phyloP scores from a whole-genome alignment of 2,113 vertebrate species.

The Mastomys natalensis region DNA sequence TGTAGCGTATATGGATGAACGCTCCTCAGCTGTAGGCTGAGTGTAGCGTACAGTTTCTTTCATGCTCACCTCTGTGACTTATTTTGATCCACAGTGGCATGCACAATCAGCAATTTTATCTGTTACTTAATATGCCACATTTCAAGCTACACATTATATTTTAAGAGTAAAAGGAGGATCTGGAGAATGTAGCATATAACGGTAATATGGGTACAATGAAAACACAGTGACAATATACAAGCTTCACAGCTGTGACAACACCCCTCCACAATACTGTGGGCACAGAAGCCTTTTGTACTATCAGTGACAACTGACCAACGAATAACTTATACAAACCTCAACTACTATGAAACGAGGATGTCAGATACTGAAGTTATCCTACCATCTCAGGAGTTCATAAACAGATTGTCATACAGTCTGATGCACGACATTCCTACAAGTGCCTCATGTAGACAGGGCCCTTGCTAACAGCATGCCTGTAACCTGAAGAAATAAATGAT shows the following conservation, averaged over 20 bases:
- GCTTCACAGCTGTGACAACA: constrained; percentile 22
- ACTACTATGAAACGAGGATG: constrained; percentile 61
- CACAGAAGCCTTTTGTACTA: constrained; percentile 32
- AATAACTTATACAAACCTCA: constrained; percentile 48
- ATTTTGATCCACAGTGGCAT: background rate
- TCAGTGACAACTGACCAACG: background rate
- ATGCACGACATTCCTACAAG: constrained; percentile 23
- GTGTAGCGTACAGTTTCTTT: constrained; percentile 37
- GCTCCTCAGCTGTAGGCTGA: constrained; percentile 59
- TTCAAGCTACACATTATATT: constrained; percentile 10
- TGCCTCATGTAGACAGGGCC: background rate
- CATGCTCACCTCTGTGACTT: background rate
- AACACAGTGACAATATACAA: background rate
- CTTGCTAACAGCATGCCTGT: background rate
- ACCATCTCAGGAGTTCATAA: constrained; percentile 61
- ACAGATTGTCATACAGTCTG: constrained; percentile 26
- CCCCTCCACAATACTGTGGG: background rate
- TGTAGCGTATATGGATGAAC: constrained; percentile 40
- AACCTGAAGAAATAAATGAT: constrained; percentile 26
- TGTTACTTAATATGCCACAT: constrained; percentile 17
- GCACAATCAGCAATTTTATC: background rate
- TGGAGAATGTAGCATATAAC: constrained; percentile 8
- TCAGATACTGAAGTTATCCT: constrained; percentile 46
- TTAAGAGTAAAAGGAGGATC: background rate
- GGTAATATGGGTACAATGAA: background rate